Evolutionary conservation across 2,797 vertebrate genomes (phyloP).

Genomic region (Melanitta fusca): DNA sequence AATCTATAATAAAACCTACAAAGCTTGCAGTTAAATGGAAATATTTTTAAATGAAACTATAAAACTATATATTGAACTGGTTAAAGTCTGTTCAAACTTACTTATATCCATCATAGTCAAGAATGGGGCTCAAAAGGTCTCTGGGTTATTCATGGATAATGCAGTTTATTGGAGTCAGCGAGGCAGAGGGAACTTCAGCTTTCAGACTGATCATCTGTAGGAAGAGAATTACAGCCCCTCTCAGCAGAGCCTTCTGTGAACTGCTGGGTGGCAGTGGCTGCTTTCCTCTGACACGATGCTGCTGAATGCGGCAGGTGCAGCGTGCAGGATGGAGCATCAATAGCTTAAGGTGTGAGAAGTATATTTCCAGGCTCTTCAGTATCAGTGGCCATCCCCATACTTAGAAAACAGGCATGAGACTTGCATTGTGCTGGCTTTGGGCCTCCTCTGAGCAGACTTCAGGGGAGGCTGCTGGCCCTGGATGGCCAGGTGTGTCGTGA

Average conservation of each 20-base stretch:
- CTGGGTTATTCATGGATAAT: constrained; percentile 16
- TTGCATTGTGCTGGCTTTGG: not conserved
- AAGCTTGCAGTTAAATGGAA: not conserved
- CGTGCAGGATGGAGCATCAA: accelerated
- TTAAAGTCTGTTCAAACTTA: constrained; percentile 14
- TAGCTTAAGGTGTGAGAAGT: not conserved
- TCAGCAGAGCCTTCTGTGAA: not conserved
- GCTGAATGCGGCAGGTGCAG: not conserved
- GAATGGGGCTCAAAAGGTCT: not conserved
- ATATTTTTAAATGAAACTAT: not conserved
- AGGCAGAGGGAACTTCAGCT: constrained; percentile 7
- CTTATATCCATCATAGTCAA: not conserved
- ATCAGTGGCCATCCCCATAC: not conserved
- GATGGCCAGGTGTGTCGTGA: accelerated
- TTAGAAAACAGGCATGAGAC: not conserved
- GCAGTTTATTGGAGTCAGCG: constrained; percentile 27
- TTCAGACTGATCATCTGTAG: not conserved
- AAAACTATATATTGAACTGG: not conserved
- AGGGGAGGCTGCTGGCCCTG: not conserved
- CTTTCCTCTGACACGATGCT: not conserved
- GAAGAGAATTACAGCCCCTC: not conserved
- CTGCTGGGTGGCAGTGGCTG: not conserved
- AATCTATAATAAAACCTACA: not conserved
- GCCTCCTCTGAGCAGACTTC: not conserved
- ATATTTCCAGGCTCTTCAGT: accelerated